Evolutionary conservation across 2,888 invertebrate species (phyloP).

Genomic region (Drosophila macrospina): DNA sequence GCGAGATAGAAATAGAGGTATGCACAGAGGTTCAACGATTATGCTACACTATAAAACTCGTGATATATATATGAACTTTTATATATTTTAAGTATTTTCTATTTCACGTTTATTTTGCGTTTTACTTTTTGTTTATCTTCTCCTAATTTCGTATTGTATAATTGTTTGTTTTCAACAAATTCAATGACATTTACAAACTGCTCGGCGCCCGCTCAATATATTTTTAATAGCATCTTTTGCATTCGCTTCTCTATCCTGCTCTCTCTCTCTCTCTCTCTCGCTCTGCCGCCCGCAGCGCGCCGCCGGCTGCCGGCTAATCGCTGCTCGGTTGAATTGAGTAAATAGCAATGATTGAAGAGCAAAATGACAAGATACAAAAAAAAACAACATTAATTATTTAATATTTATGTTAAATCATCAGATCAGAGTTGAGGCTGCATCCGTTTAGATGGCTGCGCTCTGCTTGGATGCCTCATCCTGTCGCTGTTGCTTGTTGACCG

Average conservation of each 20-base stretch:
- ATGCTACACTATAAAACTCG: neutral
- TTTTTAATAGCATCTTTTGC: constrained; percentile 17
- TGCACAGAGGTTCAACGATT: too few relatives aligned
- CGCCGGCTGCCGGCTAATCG: neutral
- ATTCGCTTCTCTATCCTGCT: constrained; percentile 18
- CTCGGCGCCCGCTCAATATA: constrained; percentile 15
- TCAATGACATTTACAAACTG: constrained; percentile 61
- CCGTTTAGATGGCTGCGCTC: constrained; percentile 66
- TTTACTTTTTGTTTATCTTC: constrained; percentile 38
- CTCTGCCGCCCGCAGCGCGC: constrained; percentile 1
- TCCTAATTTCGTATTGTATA: constrained; percentile 64
- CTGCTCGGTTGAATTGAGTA: constrained; percentile 32
- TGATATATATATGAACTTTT: neutral
- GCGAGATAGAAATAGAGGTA: constrained; percentile 15
- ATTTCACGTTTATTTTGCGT: constrained; percentile 67
- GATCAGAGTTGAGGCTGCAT: constrained; percentile 26
- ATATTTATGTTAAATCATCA: constrained; percentile 64
- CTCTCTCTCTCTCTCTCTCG: constrained; percentile 19
- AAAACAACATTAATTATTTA: constrained; percentile 68
- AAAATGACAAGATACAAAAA: constrained; percentile 48
- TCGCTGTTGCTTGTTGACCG: constrained; percentile 89
- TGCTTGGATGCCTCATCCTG: constrained; percentile 66
- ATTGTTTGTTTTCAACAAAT: constrained; percentile 66
- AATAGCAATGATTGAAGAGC: constrained; percentile 43
- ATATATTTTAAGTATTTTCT: constrained; percentile 47